Percentiles rank a stretch among this genome's conserved stretches.
phyloP scores from a whole-genome alignment of 2,888 invertebrate genomes.

The Cyclophora albipunctata region DNA sequence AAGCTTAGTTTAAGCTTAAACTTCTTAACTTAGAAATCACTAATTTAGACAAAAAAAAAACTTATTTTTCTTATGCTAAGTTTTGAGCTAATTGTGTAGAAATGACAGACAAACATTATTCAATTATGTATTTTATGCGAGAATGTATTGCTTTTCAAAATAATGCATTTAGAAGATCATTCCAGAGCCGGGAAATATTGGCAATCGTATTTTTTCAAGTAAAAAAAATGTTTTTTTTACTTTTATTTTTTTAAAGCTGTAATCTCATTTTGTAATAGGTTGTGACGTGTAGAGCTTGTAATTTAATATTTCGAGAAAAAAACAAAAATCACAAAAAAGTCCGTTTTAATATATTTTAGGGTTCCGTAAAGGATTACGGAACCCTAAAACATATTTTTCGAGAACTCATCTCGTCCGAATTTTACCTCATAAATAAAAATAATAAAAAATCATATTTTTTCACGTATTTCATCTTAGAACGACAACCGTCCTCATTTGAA shows the following conservation, averaged over 20 bases:
- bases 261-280: slow-evolving; percentile 57
- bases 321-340: slow-evolving; percentile 2
- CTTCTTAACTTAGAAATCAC: no score
- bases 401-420: slow-evolving; percentile 33
- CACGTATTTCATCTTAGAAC: slow-evolving; percentile 30
- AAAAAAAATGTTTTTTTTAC: no score
- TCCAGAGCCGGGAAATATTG: slow-evolving; percentile 54
- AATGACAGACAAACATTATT: no score
- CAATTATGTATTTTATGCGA: no score
- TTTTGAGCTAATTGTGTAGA: no score
- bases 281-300: slow-evolving; percentile 34
- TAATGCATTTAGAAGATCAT: slow-evolving; percentile 45
- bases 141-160: not conserved
- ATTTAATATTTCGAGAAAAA: slow-evolving; percentile 6
- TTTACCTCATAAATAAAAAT: slow-evolving; percentile 35
- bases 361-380: no score
- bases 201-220: slow-evolving; percentile 34
- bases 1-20: no score
- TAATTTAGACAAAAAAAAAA: no score
- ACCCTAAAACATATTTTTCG: not conserved
- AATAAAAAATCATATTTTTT: slow-evolving; percentile 43
- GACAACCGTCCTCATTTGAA: slow-evolving; percentile 32
- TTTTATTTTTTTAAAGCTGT: no score
- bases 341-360: no score
- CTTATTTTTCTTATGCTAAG: no score